Evolutionary conservation across 2,888 invertebrate genomes (phyloP).

Genomic region (Lasioglossum figueresi): DNA sequence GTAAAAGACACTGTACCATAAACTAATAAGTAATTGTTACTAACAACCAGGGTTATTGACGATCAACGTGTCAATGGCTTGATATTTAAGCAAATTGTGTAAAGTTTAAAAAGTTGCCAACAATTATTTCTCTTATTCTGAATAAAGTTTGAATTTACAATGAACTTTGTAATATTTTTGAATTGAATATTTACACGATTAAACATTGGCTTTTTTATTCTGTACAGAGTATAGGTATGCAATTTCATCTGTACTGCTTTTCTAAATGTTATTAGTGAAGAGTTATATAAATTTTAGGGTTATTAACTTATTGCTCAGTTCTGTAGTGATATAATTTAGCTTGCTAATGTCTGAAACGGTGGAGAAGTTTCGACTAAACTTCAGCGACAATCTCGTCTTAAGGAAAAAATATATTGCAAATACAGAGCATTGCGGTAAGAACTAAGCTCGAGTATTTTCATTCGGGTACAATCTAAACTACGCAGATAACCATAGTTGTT

Average conservation of each 20-base stretch:
- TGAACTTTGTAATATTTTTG: background rate
- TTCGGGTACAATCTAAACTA: constrained; percentile 23
- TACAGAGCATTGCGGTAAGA: background rate
- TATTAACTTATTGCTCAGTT: background rate
- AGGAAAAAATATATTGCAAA: constrained; percentile 8
- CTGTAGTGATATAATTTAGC: background rate
- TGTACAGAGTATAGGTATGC: background rate
- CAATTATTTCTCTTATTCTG: constrained; percentile 1
- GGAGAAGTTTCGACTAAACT: background rate
- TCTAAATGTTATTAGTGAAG: background rate
- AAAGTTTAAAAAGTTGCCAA: background rate
- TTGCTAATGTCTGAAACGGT: background rate
- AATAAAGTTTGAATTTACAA: background rate
- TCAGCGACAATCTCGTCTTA: background rate
- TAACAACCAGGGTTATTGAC: background rate
- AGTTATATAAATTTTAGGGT: background rate
- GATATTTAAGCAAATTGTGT: background rate
- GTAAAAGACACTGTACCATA: background rate
- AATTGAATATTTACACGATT: background rate
- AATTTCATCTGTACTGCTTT: background rate
- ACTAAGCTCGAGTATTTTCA: constrained; percentile 23
- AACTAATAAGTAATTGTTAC: background rate
- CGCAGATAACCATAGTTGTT: constrained; percentile 39
- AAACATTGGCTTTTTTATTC: background rate
- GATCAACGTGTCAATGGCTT: background rate